These are phyloP conservation scores for Drosophila neoperkinsi DNA, from an alignment of 2,888 invertebrate genomes.

Conservation along the genomic window DNA sequence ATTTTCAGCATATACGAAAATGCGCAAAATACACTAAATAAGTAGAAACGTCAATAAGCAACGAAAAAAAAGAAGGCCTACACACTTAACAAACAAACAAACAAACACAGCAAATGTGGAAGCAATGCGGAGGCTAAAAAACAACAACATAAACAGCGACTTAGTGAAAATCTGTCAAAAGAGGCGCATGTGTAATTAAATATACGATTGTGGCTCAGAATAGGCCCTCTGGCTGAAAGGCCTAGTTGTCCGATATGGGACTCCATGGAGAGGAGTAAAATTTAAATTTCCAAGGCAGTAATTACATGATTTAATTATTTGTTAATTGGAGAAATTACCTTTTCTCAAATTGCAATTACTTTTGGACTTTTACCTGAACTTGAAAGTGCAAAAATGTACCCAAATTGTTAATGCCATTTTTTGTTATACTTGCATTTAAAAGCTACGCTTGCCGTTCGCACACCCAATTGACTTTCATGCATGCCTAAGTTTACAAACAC, in stretches of 20 bases:
- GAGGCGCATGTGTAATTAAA: slow-evolving; percentile 64
- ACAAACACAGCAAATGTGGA: slow-evolving; percentile 36
- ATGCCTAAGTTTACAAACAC: slow-evolving; percentile 23
- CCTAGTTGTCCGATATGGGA: neutral
- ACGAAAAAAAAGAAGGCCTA: slow-evolving; percentile 30
- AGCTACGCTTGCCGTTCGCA: slow-evolving; percentile 29
- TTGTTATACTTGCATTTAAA: slow-evolving; percentile 4
- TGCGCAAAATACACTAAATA: slow-evolving; percentile 79
- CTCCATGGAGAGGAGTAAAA: slow-evolving; percentile 35
- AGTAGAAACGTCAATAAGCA: slow-evolving; percentile 77
- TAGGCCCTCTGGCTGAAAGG: neutral
- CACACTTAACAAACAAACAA: slow-evolving; percentile 40
- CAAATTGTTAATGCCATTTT: slow-evolving; percentile 33
- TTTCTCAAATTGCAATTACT: slow-evolving; percentile 9
- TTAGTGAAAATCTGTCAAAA: slow-evolving; percentile 58
- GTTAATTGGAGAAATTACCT: slow-evolving; percentile 43
- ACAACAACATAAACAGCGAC: slow-evolving; percentile 34
- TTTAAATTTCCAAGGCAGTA: slow-evolving; percentile 34
- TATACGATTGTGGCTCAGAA: slow-evolving; percentile 31
- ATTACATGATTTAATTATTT: slow-evolving; percentile 38
- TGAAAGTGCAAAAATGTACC: slow-evolving; percentile 19
- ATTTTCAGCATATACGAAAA: slow-evolving; percentile 75
- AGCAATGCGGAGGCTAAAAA: slow-evolving; percentile 8
- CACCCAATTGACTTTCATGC: slow-evolving; percentile 64
- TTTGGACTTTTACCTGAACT: slow-evolving; percentile 26